Evolutionary conservation across 1,140 invertebrate genomes (phyloP).

Genomic region (Phymorhynchus buccinoides): DNA sequence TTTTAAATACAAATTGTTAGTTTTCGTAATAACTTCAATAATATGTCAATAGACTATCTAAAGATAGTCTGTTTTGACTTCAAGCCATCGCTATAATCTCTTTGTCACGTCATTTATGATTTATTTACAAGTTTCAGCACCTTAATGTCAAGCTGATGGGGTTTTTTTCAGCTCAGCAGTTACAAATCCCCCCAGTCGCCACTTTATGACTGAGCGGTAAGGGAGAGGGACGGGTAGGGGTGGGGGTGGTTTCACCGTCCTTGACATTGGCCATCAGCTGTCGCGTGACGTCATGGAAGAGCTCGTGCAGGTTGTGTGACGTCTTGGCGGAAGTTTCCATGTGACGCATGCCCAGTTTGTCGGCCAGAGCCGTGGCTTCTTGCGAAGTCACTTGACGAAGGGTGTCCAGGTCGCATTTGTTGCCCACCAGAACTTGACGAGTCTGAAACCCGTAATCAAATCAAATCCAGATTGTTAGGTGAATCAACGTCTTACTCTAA

Average conservation of each 20-base stretch:
- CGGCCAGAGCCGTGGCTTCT: constrained; percentile 15
- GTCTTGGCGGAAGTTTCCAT: constrained; percentile 38
- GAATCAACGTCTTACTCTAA: background rate
- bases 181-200: constrained; percentile 3
- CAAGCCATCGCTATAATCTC: no score
- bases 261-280: constrained; percentile 20
- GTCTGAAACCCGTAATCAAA: background rate
- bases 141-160: no score
- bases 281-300: constrained; percentile 15
- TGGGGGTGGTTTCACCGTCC: background rate
- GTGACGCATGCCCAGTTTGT: background rate
- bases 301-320: background rate
- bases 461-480: background rate
- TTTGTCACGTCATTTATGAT: no score
- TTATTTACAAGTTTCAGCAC: no score
- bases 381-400: constrained; percentile 8
- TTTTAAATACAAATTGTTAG: no score
- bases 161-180: constrained; percentile 24
- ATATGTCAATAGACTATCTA: no score
- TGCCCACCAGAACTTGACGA: constrained; percentile 26
- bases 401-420: constrained; percentile 25
- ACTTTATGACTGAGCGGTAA: background rate
- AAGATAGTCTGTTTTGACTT: no score
- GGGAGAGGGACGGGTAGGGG: background rate
- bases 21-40: no score